Evolutionary conservation across 1,140 invertebrate genomes (phyloP).

Genomic region (Cotesia typhae): DNA sequence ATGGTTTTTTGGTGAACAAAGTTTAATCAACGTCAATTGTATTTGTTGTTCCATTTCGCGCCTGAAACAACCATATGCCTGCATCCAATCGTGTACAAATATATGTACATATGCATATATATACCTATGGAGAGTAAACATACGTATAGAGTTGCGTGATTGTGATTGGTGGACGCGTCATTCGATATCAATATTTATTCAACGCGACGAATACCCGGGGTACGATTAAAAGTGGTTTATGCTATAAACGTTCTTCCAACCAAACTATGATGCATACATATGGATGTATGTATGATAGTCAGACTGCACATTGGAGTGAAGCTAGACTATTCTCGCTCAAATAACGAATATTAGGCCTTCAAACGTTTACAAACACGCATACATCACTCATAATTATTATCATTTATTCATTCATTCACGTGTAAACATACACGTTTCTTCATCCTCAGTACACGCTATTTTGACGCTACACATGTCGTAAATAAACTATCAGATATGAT

Average conservation of each 20-base stretch:
- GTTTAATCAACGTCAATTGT: neutral
- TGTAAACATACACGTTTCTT: conserved; percentile 1
- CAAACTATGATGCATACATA: conserved; percentile 49
- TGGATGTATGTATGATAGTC: neutral
- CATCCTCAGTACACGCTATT: neutral
- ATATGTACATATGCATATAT: neutral
- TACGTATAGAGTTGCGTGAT: conserved; percentile 1
- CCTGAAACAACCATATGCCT: neutral
- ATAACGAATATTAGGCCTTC: neutral
- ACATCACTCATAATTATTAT: neutral
- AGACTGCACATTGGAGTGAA: too few species aligned
- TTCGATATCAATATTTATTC: conserved; percentile 64
- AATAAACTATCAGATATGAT: conserved; percentile 14
- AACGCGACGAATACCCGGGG: conserved; percentile 56
- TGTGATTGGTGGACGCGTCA: conserved; percentile 57
- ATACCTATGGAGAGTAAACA: neutral
- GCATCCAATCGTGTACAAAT: neutral
- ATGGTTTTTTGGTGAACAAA: neutral
- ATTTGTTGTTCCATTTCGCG: neutral
- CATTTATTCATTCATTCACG: neutral
- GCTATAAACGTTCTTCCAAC: conserved; percentile 60
- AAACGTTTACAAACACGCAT: conserved; percentile 18
- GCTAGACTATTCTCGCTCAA: neutral
- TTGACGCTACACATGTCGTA: neutral
- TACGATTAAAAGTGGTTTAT: conserved; percentile 63